Percentiles rank a stretch among this genome's conserved stretches.
These are phyloP conservation scores for Eurytoma adleriae DNA, from an alignment of 2,888 invertebrate species.

Conservation along the genomic window DNA sequence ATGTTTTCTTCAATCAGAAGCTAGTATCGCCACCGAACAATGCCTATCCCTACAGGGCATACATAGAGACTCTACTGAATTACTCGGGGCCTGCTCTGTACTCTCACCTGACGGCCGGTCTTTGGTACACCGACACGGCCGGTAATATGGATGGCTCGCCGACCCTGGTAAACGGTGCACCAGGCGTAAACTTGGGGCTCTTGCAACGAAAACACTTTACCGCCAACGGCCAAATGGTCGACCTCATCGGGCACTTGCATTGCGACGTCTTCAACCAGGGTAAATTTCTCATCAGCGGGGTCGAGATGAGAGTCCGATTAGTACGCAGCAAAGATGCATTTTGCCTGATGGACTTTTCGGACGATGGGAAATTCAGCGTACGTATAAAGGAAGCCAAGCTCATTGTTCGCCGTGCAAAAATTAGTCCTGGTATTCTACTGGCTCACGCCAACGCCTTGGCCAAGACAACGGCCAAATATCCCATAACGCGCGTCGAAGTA, in stretches of 20 bases:
- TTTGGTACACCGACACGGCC: conserved; percentile 50
- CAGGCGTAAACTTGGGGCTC: not conserved
- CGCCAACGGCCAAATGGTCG: not conserved
- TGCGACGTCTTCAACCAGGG: conserved; percentile 61
- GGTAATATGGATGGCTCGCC: conserved; percentile 2
- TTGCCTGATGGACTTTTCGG: conserved; percentile 35
- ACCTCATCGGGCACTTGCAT: conserved; percentile 56
- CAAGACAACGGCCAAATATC: conserved; percentile 61
- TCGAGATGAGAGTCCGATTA: conserved; percentile 58
- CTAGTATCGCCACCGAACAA: conserved; percentile 61
- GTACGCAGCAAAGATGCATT: conserved; percentile 54
- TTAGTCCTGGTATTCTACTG: conserved; percentile 61
- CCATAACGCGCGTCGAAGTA: conserved; percentile 59
- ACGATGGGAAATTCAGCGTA: not conserved
- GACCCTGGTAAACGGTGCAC: not conserved
- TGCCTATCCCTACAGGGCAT: conserved; percentile 62
- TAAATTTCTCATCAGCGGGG: conserved; percentile 60
- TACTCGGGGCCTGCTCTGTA: conserved; percentile 56
- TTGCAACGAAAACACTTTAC: not conserved
- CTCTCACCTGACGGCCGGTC: conserved; percentile 55
- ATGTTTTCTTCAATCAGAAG: conserved; percentile 64
- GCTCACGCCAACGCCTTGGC: conserved; percentile 61
- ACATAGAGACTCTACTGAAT: conserved; percentile 62
- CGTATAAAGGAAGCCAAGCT: conserved; percentile 54
- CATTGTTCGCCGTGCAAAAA: conserved; percentile 58